Conservation (phyloP, 2,113 vertebrate genomes). For the Calyptommatus sinebrachiatus region DNA sequence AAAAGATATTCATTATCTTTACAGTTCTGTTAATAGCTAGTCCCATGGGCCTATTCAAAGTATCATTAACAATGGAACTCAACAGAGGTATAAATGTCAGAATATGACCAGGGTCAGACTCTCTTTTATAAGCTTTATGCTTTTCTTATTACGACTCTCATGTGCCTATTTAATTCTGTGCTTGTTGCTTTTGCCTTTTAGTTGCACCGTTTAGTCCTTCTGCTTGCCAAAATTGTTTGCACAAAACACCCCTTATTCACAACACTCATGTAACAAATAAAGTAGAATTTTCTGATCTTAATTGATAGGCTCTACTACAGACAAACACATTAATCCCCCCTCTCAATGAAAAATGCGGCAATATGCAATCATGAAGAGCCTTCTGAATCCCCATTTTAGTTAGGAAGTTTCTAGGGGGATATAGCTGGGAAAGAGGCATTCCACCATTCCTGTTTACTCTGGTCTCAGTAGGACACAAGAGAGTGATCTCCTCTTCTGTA, state of each 20-base stretch:
- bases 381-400: too few species aligned
- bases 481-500: too few species aligned
- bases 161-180: not conserved
- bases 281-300: not conserved
- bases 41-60: constrained; percentile 21
- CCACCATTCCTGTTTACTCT: too few species aligned
- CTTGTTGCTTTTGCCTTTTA: not conserved
- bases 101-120: constrained; percentile 13
- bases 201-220: accelerated
- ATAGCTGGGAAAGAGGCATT: too few species aligned
- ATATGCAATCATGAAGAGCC: too few species aligned
- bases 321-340: not conserved
- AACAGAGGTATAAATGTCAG: constrained; percentile 14
- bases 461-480: too few species aligned
- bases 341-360: too few species aligned
- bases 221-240: not conserved
- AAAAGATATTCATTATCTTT: constrained; percentile 28
- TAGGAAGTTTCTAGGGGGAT: too few species aligned
- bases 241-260: not conserved
- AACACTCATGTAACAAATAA: not conserved
- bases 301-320: not conserved
- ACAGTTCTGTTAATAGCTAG: constrained; percentile 16
- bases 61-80: constrained; percentile 28
- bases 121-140: constrained; percentile 26
- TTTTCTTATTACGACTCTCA: constrained; percentile 2